Percentiles rank a stretch among this genome's conserved stretches.
Conservation (phyloP, 2,888 invertebrate genomes). For the Mesorhabditis belari region DNA sequence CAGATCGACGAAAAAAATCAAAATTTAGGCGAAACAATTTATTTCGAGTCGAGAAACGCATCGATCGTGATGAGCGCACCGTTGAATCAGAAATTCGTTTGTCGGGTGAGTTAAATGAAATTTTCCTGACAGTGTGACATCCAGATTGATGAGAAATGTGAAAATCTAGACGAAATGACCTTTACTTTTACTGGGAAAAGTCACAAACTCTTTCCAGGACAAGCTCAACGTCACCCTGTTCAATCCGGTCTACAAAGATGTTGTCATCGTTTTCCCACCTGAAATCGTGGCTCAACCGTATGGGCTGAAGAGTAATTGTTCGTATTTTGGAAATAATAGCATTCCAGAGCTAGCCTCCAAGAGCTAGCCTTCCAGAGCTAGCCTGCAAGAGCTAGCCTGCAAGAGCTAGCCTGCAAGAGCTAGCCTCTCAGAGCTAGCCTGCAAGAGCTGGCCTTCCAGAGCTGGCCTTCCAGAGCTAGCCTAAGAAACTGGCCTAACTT, state of each 20-base stretch:
- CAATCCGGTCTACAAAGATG: constrained; percentile 33
- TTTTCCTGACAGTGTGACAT: not conserved
- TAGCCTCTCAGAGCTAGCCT: too few species aligned
- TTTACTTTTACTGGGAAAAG: too few species aligned
- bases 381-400: too few species aligned
- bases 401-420: too few species aligned
- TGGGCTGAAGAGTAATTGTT: constrained; percentile 46
- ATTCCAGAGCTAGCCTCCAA: too few species aligned
- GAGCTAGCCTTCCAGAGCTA: too few species aligned
- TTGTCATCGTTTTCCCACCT: constrained; percentile 40
- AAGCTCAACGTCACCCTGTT: constrained; percentile 41
- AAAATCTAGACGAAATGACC: too few species aligned
- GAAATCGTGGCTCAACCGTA: constrained; percentile 46
- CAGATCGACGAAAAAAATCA: too few species aligned
- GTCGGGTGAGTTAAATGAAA: not conserved
- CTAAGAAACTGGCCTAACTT: too few species aligned
- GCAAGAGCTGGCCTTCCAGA: too few species aligned
- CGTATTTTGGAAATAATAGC: constrained; percentile 8
- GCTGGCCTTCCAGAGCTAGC: too few species aligned
- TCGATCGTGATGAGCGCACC: constrained; percentile 41
- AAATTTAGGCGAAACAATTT: constrained; percentile 19
- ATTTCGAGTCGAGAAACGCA: constrained; percentile 35
- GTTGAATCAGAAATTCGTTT: constrained; percentile 45
- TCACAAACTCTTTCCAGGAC: constrained; percentile 32
- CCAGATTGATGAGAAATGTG: too few species aligned